Base-by-base conservation (phyloP, 64 coral and sea anemone genomes). In the Cladopsammia gracilis region DNA sequence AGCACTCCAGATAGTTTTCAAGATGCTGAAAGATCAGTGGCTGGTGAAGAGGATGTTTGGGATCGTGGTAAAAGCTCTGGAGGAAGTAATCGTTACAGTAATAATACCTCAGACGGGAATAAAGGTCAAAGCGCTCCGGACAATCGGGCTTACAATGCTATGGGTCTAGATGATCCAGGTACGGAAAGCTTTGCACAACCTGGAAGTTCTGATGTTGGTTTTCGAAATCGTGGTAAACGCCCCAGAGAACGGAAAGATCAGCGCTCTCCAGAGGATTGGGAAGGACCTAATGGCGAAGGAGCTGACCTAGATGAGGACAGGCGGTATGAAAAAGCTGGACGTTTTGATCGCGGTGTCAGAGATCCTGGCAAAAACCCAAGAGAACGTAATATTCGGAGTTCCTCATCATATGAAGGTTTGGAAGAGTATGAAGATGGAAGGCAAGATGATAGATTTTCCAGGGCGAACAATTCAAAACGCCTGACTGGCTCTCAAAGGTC, bases 381-480 rank as follows among this genome's bases (percentile, higher is more conserved):
- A 68, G 10, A 22, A 22, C 48, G 48, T 53, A 54, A 53, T 16
- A 12, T 56, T 77, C 75, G 75, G 6, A 54, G 48, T 57, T 54
- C 75, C 20, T 77, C 75, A 13, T 77, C 75, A 56, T 77, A 77
- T 51, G 80, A 84, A 67, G 42, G 45, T 25, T 64, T 67, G 1
- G 80, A 68, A 48, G 80, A 68, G 11, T 50, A 24, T 24, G 20
- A 23, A 50, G 46, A 67, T 44, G 61, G 57, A 52, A 16, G 45
- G 8, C 8, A 10, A 44, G 7, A 18, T 25, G 50, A 54, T 9
- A 16, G 5, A 25, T 12, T 20, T 19, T 25, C 45, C 16, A 68
- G 20, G 20, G 80, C 0, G 23, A 68, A 84, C 9, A 84, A 20
- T 62, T 14, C 45, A n/a, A 84, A 84, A 49, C 60, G 10, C 45